A percentile compares a stretch with the other conserved stretches of the same genome.
Conservation (phyloP, 2,888 invertebrate genomes). For the Zootermopsis nevadensis region DNA sequence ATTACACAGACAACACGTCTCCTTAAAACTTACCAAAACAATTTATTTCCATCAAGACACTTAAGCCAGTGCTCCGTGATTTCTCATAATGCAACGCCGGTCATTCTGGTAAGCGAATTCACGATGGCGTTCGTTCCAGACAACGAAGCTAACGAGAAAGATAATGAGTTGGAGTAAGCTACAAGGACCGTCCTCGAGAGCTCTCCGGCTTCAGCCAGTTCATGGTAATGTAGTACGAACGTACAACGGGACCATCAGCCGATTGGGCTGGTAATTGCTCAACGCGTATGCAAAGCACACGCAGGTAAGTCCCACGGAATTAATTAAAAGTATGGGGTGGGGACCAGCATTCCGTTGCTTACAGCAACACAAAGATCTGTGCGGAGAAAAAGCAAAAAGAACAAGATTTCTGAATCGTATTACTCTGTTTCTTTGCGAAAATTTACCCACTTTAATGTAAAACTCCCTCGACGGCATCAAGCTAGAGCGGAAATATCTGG, state of each 20-base stretch:
- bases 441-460: no score
- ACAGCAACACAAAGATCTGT: neutral
- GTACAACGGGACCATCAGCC: conserved; percentile 6
- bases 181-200: conserved; percentile 1
- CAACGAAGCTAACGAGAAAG: conserved; percentile 30
- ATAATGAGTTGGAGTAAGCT: conserved; percentile 33
- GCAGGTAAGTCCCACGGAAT: conserved; percentile 28
- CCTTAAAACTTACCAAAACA: neutral
- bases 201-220: conserved; percentile 29
- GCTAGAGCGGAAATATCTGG: no score
- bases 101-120: neutral
- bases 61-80: conserved; percentile 15
- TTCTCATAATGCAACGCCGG: conserved; percentile 10
- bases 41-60: neutral
- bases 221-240: conserved; percentile 23
- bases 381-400: neutral
- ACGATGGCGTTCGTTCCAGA: conserved; percentile 4
- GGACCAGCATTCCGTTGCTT: neutral
- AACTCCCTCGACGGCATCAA: no score
- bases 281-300: conserved; percentile 40
- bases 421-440: no score
- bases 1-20: neutral
- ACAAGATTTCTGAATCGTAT: neutral
- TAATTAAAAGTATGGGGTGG: neutral
- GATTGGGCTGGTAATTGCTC: conserved; percentile 25